A percentile compares a stretch with the other conserved stretches of the same genome.
Conservation (phyloP, 2,888 invertebrate species). For the Sylvicola fuscatus region DNA sequence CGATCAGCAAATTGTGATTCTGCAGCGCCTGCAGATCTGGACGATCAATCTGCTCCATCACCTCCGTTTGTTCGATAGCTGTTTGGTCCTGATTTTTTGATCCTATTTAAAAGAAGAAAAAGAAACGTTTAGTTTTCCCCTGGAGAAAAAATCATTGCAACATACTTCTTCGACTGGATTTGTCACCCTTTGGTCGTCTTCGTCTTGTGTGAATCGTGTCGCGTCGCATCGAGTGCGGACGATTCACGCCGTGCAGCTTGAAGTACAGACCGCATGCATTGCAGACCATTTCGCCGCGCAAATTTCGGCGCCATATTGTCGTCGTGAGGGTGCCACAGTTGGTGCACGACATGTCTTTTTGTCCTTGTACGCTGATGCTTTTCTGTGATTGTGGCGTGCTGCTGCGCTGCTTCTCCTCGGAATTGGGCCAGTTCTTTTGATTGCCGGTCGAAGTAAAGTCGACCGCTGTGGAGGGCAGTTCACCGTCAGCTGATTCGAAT, state of each 20-base stretch:
- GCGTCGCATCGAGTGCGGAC: constrained; percentile 87
- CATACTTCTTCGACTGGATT: constrained; percentile 32
- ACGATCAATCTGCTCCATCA: constrained; percentile 1
- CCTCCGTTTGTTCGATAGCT: constrained; percentile 3
- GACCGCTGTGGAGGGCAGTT: background rate
- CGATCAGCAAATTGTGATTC: constrained; percentile 14
- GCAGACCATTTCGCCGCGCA: constrained; percentile 95
- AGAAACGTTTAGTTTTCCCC: background rate
- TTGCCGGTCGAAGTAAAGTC: no score
- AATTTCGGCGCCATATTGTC: constrained; percentile 92
- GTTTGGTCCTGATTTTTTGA: constrained; percentile 4
- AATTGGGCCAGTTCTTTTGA: no score
- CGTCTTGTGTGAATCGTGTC: constrained; percentile 91
- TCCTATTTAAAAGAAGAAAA: background rate
- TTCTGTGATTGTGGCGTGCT: no score
- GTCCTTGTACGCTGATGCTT: constrained; percentile 6
- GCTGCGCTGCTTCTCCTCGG: no score
- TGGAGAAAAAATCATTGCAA: no score
- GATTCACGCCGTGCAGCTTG: constrained; percentile 85
- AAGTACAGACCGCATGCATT: constrained; percentile 97
- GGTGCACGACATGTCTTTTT: constrained; percentile 67
- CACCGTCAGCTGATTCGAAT: constrained; percentile 7
- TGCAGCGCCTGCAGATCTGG: constrained; percentile 12
- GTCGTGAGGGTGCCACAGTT: constrained; percentile 97
- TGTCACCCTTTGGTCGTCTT: constrained; percentile 60